Conservation (phyloP, 2,797 vertebrate genomes). For the Nannoperca obscura region DNA sequence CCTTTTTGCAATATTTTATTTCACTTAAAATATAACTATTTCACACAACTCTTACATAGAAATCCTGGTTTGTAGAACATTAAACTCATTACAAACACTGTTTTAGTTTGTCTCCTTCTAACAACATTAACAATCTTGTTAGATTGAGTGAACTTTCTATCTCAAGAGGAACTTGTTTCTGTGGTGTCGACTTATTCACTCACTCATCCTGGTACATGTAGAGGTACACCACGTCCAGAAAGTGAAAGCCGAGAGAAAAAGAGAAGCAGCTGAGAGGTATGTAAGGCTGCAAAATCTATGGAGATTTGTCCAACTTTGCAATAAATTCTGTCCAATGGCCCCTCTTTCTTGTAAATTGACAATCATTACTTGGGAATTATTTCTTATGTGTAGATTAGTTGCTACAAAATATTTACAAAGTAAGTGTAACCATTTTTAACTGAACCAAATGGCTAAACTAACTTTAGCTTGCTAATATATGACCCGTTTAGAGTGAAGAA, state of each 20-base stretch:
- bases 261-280: neutral
- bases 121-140: neutral
- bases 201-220: neutral
- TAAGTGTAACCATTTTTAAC: neutral
- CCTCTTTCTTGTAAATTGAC: neutral
- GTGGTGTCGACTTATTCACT: neutral
- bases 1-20: neutral
- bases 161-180: too few species aligned
- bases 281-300: neutral
- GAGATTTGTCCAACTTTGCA: neutral
- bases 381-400: neutral
- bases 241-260: neutral
- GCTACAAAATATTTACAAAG: neutral
- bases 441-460: neutral
- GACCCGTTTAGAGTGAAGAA: neutral
- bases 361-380: too few species aligned
- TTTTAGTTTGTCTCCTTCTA: neutral
- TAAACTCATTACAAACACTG: neutral
- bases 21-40: neutral
- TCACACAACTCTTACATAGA: neutral
- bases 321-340: neutral
- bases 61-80: neutral
- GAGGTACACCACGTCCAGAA: neutral
- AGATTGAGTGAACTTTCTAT: neutral
- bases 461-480: neutral